Conservation (phyloP, 1,140 invertebrate genomes). For the Gonioctena quinquepunctata region DNA sequence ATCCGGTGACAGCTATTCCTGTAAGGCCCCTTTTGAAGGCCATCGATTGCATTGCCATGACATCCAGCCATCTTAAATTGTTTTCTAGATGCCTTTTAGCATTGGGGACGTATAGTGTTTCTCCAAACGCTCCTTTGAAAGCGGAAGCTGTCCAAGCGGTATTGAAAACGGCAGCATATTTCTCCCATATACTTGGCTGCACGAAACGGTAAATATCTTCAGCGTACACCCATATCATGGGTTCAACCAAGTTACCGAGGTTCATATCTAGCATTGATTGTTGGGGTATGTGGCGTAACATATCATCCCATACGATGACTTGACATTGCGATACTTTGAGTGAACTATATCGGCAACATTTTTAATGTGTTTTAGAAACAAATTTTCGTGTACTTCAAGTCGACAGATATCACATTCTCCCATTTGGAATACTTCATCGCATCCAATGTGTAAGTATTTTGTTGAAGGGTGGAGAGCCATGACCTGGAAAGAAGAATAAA, state of each 20-base stretch:
- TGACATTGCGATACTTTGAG: constrained; percentile 62
- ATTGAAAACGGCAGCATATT: constrained; percentile 80
- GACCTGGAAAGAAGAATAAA: constrained; percentile 60
- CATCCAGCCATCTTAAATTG: constrained; percentile 71
- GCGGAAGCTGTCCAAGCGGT: constrained; percentile 92
- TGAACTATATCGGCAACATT: constrained; percentile 67
- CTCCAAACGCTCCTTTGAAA: constrained; percentile 86
- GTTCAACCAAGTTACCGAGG: constrained; percentile 78
- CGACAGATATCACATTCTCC: constrained; percentile 78
- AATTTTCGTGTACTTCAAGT: constrained; percentile 56
- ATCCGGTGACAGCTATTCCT: constrained; percentile 75
- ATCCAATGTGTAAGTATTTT: constrained; percentile 72
- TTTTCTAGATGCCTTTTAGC: constrained; percentile 71
- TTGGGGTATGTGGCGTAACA: constrained; percentile 78
- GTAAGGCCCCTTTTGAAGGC: constrained; percentile 62
- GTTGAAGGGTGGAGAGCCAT: constrained; percentile 51
- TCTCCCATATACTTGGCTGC: constrained; percentile 70
- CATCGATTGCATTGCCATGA: constrained; percentile 55
- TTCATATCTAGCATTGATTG: constrained; percentile 68
- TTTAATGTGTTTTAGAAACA: constrained; percentile 75
- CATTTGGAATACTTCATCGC: constrained; percentile 83
- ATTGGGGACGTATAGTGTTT: constrained; percentile 71
- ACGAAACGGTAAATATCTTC: constrained; percentile 61
- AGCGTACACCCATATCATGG: constrained; percentile 84
- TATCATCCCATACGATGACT: constrained; percentile 94